Conservation (phyloP, 1,140 invertebrate species). For the Delia radicum region DNA sequence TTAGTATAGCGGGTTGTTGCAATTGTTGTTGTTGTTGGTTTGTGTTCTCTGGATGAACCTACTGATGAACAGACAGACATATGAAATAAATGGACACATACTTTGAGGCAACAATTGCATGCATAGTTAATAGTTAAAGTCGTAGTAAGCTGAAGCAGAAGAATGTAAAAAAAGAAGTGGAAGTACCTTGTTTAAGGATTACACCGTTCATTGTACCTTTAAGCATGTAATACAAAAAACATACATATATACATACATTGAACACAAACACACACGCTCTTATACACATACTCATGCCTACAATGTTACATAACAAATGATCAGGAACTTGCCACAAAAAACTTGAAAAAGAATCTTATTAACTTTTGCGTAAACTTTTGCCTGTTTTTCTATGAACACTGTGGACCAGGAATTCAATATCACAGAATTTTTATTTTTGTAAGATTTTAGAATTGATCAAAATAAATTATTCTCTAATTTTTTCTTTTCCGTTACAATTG, state of each 20-base stretch:
- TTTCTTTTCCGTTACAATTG: background rate
- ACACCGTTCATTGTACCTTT: conserved; percentile 10
- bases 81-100: background rate
- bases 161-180: background rate
- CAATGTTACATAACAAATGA: conserved; percentile 14
- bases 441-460: no score
- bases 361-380: background rate
- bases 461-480: background rate
- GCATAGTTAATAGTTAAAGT: background rate
- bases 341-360: conserved; percentile 10
- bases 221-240: background rate
- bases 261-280: background rate
- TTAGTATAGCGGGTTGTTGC: background rate
- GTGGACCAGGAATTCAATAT: no score
- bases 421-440: no score
- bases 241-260: background rate
- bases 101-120: background rate
- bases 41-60: background rate
- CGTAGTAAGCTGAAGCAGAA: background rate
- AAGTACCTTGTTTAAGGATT: conserved; percentile 19
- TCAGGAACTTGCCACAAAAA: conserved; percentile 11
- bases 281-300: background rate
- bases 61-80: background rate
- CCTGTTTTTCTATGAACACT: background rate
- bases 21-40: background rate